These are phyloP conservation scores for Acanthurus lineatus DNA, from an alignment of 2,797 vertebrate species.

Conservation along the genomic window DNA sequence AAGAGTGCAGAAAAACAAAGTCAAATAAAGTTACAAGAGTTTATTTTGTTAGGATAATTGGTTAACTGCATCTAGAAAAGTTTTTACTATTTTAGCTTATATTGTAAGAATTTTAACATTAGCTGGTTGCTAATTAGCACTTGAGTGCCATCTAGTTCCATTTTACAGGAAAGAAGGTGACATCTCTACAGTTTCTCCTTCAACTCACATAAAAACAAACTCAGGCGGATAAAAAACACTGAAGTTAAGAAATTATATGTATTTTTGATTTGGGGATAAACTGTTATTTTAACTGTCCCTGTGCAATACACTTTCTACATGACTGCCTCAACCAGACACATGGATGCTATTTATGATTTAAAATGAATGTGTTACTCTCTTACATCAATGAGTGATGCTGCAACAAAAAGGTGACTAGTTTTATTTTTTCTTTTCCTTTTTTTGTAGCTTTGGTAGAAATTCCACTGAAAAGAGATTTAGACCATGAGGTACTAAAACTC, in stretches of 20 bases:
- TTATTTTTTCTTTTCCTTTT: neutral
- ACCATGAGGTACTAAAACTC: slow-evolving; percentile 40
- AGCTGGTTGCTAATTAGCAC: neutral
- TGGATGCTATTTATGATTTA: neutral
- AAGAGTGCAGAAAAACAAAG: neutral
- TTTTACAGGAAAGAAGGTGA: no score
- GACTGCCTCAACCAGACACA: neutral
- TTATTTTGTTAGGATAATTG: no score
- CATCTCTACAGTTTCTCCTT: no score
- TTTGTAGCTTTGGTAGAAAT: slow-evolving; percentile 18
- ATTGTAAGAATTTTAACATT: neutral
- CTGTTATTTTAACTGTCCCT: neutral
- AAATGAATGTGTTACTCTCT: neutral
- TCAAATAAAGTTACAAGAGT: no score
- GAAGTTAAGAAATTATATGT: no score
- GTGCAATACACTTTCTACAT: neutral
- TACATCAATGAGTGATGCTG: neutral
- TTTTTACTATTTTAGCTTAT: neutral
- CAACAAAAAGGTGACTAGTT: neutral
- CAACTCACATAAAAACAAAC: no score
- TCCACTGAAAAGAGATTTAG: slow-evolving; percentile 23
- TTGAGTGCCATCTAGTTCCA: no score
- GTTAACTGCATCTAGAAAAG: neutral
- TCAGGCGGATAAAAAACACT: no score
- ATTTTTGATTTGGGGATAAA: no score